These are phyloP conservation scores for Amphiduros pacificus DNA, from an alignment of 2,888 invertebrate species.

Conservation along the genomic window DNA sequence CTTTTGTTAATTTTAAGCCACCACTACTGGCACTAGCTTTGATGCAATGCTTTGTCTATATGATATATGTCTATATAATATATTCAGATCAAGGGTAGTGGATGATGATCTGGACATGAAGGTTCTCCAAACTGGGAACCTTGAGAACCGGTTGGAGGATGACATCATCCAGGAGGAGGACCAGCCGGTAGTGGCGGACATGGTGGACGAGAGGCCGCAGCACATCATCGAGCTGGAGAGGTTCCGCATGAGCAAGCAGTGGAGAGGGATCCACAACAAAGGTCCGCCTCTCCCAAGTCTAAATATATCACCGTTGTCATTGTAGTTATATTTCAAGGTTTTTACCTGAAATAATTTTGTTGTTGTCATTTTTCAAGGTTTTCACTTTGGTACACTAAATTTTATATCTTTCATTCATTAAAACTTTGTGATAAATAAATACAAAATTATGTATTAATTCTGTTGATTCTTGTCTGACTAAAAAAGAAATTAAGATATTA, in stretches of 20 bases:
- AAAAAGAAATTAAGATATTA: not conserved
- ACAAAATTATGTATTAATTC: not conserved
- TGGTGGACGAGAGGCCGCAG: conserved; percentile 80
- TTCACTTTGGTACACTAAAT: too few relatives aligned
- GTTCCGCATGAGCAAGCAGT: conserved; percentile 38
- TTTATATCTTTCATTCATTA: too few relatives aligned
- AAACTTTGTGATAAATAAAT: not conserved
- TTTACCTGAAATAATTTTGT: too few relatives aligned
- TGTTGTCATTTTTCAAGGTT: too few relatives aligned
- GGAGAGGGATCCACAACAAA: conserved; percentile 33
- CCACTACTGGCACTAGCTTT: too few relatives aligned
- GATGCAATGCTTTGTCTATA: too few relatives aligned
- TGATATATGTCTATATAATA: too few relatives aligned
- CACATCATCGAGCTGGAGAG: conserved; percentile 62
- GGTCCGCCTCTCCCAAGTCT: too few relatives aligned
- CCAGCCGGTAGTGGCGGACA: conserved; percentile 85
- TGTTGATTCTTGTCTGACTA: not conserved
- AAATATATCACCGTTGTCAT: too few relatives aligned
- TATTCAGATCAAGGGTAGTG: conserved; percentile 72
- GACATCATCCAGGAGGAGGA: conserved; percentile 78
- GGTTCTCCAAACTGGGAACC: conserved; percentile 66
- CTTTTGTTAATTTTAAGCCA: too few relatives aligned
- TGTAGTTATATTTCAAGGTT: not conserved
- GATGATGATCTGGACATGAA: conserved; percentile 79
- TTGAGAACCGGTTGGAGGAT: conserved; percentile 70